phyloP scores from a whole-genome alignment of 2,888 invertebrate genomes.

The Prosapia bicincta region DNA sequence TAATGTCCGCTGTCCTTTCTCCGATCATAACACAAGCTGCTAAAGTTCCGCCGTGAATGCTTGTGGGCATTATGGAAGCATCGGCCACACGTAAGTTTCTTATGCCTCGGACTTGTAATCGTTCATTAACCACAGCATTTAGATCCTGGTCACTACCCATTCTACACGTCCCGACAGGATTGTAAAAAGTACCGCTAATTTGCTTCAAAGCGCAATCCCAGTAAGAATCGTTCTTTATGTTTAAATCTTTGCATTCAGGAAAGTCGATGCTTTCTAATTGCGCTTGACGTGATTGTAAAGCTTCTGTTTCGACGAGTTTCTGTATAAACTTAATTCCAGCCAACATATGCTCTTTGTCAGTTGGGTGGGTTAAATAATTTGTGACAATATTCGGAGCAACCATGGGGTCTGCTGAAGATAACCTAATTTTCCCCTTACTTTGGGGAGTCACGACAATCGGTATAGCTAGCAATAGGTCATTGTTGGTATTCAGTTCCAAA shows the following conservation, averaged over 20 bases:
- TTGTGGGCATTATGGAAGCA: constrained; percentile 45
- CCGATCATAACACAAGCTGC: constrained; percentile 40
- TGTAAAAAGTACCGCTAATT: constrained; percentile 37
- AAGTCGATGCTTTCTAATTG: constrained; percentile 30
- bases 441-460: constrained; percentile 26
- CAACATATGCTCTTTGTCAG: constrained; percentile 39
- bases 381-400: constrained; percentile 24
- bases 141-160: constrained; percentile 43
- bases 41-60: constrained; percentile 43
- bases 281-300: constrained; percentile 34
- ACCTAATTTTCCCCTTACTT: constrained; percentile 26
- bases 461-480: constrained; percentile 27
- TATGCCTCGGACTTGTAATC: constrained; percentile 43
- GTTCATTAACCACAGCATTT: constrained; percentile 42
- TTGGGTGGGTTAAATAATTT: constrained; percentile 26
- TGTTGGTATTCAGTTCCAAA: constrained; percentile 1
- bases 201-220: constrained; percentile 38
- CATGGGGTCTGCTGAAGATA: constrained; percentile 13
- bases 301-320: constrained; percentile 33
- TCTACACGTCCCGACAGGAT: constrained; percentile 43
- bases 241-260: constrained; percentile 34
- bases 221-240: constrained; percentile 35
- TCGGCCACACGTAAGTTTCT: constrained; percentile 46
- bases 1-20: constrained; percentile 35
- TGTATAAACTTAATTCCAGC: constrained; percentile 36